Percentiles rank a stretch among this genome's conserved stretches.
Conservation (phyloP, 2,888 invertebrate genomes). For the Hyles lineata region DNA sequence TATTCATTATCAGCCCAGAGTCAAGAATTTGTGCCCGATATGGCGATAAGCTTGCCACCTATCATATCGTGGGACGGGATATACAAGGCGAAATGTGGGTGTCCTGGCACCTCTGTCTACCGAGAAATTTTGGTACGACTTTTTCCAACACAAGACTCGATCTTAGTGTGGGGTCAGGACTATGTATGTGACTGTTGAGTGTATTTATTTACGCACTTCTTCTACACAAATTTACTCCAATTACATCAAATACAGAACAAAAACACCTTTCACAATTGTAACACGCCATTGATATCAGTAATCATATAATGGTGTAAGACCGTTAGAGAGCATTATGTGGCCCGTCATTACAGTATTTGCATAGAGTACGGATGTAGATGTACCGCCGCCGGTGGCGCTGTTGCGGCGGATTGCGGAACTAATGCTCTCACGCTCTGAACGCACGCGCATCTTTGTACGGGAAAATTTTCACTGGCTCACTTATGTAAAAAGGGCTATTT, state of each 20-base stretch:
- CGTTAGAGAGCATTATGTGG: constrained; percentile 10
- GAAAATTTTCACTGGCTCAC: constrained; percentile 37
- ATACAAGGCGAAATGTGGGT: too few species aligned
- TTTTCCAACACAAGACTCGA: too few species aligned
- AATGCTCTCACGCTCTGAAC: constrained; percentile 62
- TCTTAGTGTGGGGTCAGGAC: too few species aligned
- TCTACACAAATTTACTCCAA: background rate
- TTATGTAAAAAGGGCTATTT: constrained; percentile 20
- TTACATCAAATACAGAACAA: background rate
- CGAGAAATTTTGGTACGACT: too few species aligned
- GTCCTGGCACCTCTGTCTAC: too few species aligned
- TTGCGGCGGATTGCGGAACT: constrained; percentile 60
- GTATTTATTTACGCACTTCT: background rate
- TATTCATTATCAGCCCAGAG: too few species aligned
- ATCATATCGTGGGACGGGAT: too few species aligned
- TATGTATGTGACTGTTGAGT: too few species aligned
- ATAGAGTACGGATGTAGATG: constrained; percentile 15
- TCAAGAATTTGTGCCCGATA: too few species aligned
- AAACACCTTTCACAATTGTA: background rate
- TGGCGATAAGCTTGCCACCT: too few species aligned
- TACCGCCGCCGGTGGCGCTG: constrained; percentile 47
- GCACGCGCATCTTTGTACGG: constrained; percentile 41
- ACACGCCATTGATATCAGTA: background rate
- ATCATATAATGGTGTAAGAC: background rate
- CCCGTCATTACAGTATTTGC: constrained; percentile 17